These are phyloP conservation scores for Diorhabda elongata DNA, from an alignment of 1,140 invertebrate species.

Conservation along the genomic window DNA sequence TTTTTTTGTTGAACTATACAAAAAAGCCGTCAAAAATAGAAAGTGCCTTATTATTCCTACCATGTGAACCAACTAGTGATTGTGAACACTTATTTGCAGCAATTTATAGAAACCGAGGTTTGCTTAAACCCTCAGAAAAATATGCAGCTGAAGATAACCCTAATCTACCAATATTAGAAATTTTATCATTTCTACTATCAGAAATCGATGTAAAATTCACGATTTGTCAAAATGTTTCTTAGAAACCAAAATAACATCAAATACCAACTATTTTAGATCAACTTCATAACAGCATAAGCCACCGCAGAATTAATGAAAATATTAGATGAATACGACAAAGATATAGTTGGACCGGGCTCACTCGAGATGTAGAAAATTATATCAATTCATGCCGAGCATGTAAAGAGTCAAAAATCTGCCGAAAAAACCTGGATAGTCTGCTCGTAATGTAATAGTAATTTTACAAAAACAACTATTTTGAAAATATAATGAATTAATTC, in stretches of 20 bases:
- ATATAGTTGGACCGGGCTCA: no score
- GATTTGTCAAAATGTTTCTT: constrained; percentile 19
- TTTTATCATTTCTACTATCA: no score
- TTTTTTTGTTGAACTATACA: constrained; percentile 12
- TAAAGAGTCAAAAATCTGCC: no score
- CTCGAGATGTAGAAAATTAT: no score
- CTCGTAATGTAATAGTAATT: constrained; percentile 3
- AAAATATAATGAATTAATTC: constrained; percentile 21
- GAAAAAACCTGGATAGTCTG: no score
- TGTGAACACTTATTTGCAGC: constrained; percentile 12
- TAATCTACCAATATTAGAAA: background rate
- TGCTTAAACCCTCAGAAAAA: constrained; percentile 7
- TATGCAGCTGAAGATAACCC: constrained; percentile 21
- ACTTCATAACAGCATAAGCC: constrained; percentile 15
- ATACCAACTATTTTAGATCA: constrained; percentile 4
- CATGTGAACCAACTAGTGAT: constrained; percentile 14
- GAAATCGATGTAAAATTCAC: background rate
- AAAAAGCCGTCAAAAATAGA: constrained; percentile 15
- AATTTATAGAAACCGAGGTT: constrained; percentile 9
- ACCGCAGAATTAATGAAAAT: constrained; percentile 17
- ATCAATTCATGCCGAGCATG: no score
- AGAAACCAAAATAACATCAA: constrained; percentile 8
- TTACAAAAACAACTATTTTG: constrained; percentile 15
- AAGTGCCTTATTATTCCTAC: constrained; percentile 20
- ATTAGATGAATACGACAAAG: no score